Conservation (phyloP, 2,888 invertebrate genomes). For the Nowickia ferox region DNA sequence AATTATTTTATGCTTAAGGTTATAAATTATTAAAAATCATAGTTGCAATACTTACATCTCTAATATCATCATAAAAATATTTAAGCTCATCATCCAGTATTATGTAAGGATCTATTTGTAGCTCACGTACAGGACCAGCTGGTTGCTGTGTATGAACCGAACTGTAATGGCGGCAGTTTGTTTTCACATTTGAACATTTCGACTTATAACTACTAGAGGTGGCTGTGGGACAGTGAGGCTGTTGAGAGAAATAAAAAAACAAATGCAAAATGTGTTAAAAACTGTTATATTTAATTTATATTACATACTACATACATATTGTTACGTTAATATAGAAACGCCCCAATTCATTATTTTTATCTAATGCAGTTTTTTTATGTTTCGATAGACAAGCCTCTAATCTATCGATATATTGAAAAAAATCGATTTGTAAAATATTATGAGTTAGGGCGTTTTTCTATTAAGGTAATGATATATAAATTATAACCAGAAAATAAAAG, state of each 20-base stretch:
- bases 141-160: slow-evolving; percentile 92
- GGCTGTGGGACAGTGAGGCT: slow-evolving; percentile 70
- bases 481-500: background rate
- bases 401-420: no score
- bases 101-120: slow-evolving; percentile 93
- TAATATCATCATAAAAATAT: slow-evolving; percentile 92
- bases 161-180: slow-evolving; percentile 85
- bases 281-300: slow-evolving; percentile 9
- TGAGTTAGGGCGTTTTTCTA: no score
- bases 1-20: no score
- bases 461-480: no score
- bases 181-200: slow-evolving; percentile 71
- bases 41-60: slow-evolving; percentile 87
- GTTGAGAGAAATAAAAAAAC: slow-evolving; percentile 55
- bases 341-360: no score
- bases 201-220: slow-evolving; percentile 68
- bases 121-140: slow-evolving; percentile 89
- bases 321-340: no score
- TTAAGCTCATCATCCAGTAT: slow-evolving; percentile 94
- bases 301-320: no score
- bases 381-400: no score
- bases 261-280: background rate
- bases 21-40: background rate
- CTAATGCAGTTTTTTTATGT: no score
- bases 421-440: no score